phyloP scores from a whole-genome alignment of 2,797 vertebrate genomes.

The Micrastur ruficollis region DNA sequence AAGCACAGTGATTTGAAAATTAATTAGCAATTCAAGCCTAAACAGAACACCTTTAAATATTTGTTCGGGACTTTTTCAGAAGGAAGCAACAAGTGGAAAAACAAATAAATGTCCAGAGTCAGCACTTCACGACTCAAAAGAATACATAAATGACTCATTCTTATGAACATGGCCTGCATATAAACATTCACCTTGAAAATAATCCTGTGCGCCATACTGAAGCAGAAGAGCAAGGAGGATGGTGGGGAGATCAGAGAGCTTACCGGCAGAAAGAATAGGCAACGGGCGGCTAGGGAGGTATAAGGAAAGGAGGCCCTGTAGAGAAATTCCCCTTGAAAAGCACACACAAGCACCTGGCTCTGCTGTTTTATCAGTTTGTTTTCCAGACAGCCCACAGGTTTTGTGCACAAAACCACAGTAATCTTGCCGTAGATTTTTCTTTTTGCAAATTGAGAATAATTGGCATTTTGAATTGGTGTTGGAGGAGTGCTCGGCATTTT shows the following conservation, averaged over 20 bases:
- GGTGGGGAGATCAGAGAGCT: not conserved
- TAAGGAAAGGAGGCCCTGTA: not conserved
- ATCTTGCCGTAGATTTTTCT: not conserved
- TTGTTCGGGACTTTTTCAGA: not conserved
- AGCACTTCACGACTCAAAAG: not conserved
- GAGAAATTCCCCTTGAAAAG: not conserved
- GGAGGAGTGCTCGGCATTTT: not conserved
- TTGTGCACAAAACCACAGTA: not conserved
- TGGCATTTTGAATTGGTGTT: not conserved
- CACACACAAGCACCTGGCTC: not conserved
- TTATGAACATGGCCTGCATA: not conserved
- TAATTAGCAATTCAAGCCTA: not conserved
- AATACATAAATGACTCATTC: not conserved
- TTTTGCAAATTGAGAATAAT: not conserved
- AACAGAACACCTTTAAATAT: not conserved
- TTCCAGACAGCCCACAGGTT: not conserved
- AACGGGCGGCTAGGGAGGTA: not conserved
- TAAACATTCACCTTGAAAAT: not conserved
- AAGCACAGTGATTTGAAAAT: not conserved
- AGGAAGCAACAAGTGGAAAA: not conserved
- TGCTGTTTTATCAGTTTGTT: not conserved
- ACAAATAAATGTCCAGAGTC: not conserved
- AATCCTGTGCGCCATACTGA: not conserved
- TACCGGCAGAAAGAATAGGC: not conserved
- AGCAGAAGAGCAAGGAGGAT: not conserved